These are phyloP conservation scores for Mellilla xanthometata DNA, from an alignment of 2,888 invertebrate genomes.

Conservation along the genomic window DNA sequence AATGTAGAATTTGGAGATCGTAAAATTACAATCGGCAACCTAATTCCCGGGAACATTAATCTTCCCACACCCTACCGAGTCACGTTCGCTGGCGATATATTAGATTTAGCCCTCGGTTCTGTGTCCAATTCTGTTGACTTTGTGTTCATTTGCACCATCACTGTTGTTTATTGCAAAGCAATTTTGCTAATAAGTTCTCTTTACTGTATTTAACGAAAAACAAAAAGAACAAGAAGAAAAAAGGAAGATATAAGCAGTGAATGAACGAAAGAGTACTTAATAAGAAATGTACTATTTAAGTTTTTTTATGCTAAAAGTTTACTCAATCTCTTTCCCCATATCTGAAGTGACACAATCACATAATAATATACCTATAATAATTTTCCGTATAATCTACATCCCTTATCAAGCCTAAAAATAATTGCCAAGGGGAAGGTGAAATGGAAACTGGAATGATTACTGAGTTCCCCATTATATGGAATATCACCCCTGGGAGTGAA, in stretches of 20 bases:
- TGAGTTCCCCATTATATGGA: slow-evolving; percentile 7
- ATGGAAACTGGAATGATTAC: slow-evolving; percentile 15
- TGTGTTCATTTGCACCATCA: too few species aligned
- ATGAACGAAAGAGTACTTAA: too few species aligned
- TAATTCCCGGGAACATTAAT: slow-evolving; percentile 55
- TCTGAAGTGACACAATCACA: too few species aligned
- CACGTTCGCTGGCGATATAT: slow-evolving; percentile 27
- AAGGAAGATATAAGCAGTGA: too few species aligned
- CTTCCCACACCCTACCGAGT: slow-evolving; percentile 36
- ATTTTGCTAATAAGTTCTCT: too few species aligned
- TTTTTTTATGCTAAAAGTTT: too few species aligned
- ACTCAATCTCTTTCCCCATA: too few species aligned
- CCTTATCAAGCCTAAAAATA: slow-evolving; percentile 9
- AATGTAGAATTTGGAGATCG: too few species aligned
- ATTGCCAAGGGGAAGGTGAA: slow-evolving; percentile 13
- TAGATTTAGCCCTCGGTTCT: slow-evolving; percentile 7
- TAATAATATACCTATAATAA: too few species aligned
- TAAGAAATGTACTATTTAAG: too few species aligned
- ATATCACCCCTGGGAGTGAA: slow-evolving; percentile 2
- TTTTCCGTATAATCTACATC: neutral
- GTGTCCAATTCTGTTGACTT: neutral
- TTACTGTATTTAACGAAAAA: too few species aligned
- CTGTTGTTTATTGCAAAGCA: neutral
- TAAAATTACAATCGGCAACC: slow-evolving; percentile 31
- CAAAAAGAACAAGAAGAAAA: too few species aligned